Conservation (phyloP, 1,140 invertebrate genomes). For the Schmidtea mediterranea region DNA sequence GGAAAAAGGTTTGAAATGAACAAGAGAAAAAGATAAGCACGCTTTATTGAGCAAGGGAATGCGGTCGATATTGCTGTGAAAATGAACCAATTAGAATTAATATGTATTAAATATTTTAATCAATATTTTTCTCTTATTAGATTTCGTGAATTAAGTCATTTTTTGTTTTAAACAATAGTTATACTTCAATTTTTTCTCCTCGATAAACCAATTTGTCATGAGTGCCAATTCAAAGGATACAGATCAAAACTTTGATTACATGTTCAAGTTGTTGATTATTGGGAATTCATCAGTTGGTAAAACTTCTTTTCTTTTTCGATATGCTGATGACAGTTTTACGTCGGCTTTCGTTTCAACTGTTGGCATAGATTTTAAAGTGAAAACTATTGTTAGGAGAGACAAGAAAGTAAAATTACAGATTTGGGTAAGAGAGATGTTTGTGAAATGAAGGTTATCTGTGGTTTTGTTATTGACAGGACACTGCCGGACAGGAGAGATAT, state of each 20-base stretch:
- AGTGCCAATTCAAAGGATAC: neutral
- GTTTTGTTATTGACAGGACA: constrained; percentile 44
- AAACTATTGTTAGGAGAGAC: constrained; percentile 89
- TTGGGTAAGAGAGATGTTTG: constrained; percentile 33
- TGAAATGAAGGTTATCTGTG: neutral
- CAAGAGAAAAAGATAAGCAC: too few relatives aligned
- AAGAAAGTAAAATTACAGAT: constrained; percentile 75
- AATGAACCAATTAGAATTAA: too few relatives aligned
- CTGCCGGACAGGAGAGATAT: constrained; percentile 92
- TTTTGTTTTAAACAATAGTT: too few relatives aligned
- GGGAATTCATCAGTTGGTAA: constrained; percentile 97
- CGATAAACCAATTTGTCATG: neutral
- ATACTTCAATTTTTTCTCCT: too few relatives aligned
- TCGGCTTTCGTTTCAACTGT: constrained; percentile 97
- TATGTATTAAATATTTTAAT: too few relatives aligned
- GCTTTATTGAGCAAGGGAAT: too few relatives aligned
- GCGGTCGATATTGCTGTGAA: too few relatives aligned
- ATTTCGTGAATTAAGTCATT: too few relatives aligned
- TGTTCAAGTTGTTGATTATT: constrained; percentile 97
- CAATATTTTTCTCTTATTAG: too few relatives aligned
- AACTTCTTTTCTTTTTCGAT: constrained; percentile 93
- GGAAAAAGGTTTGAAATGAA: too few relatives aligned
- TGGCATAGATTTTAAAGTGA: constrained; percentile 99
- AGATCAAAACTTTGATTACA: constrained; percentile 44
- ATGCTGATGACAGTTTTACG: constrained; percentile 95